These are phyloP conservation scores for Cisticola juncidis DNA, from an alignment of 2,113 vertebrate genomes.

Conservation along the genomic window DNA sequence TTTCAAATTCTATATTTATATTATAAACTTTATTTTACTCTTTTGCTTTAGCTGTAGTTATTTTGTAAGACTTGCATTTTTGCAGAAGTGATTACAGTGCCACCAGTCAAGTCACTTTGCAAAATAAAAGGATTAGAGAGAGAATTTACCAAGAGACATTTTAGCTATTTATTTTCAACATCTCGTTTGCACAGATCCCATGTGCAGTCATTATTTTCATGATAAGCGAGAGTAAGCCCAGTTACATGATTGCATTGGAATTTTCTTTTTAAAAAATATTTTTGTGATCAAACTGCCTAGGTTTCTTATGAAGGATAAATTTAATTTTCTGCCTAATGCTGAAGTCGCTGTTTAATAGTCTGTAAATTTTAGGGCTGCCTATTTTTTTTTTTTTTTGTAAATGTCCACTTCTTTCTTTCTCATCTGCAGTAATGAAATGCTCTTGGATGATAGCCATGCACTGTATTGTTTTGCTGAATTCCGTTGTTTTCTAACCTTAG, in stretches of 20 bases:
- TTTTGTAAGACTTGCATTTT: background rate
- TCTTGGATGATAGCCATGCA: conserved; percentile 9
- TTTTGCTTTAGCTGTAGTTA: background rate
- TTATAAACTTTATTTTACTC: background rate
- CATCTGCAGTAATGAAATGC: conserved; percentile 42
- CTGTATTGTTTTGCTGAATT: conserved; percentile 56
- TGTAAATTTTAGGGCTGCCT: background rate
- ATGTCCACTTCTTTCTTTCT: conserved; percentile 44
- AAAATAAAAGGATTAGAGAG: background rate
- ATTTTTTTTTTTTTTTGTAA: conserved; percentile 25
- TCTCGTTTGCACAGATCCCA: background rate
- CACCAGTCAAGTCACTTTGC: background rate
- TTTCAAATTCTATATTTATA: background rate
- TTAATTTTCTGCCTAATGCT: background rate
- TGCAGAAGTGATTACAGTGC: background rate
- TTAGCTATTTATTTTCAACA: background rate
- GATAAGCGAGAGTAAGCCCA: background rate
- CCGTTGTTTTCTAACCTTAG: conserved; percentile 77
- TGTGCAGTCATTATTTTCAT: background rate
- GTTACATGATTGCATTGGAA: background rate
- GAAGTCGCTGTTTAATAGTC: background rate
- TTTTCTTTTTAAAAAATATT: background rate
- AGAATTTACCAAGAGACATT: background rate
- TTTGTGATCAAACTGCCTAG: background rate
- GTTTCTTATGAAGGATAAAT: background rate